phyloP scores from a whole-genome alignment of 2,797 vertebrate genomes.

The Gambelia wislizenii region DNA sequence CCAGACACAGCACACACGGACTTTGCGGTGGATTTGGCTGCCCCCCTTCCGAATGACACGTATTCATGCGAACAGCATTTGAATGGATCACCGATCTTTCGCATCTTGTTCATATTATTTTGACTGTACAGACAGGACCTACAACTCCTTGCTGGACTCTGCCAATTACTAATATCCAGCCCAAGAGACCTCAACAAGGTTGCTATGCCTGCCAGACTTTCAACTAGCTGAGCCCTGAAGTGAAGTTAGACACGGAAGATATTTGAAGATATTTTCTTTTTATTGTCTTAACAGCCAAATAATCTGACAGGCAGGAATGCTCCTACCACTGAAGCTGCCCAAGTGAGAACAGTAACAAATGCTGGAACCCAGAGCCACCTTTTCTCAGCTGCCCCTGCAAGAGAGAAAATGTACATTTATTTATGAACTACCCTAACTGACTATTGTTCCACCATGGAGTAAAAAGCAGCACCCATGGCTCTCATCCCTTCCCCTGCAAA shows the following conservation, averaged over 20 bases:
- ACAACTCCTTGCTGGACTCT: too few relatives aligned
- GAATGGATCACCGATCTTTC: too few relatives aligned
- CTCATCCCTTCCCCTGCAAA: not conserved
- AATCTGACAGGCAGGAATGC: not conserved
- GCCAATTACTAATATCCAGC: too few relatives aligned
- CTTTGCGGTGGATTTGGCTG: too few relatives aligned
- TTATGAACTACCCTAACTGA: not conserved
- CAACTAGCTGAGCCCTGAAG: not conserved
- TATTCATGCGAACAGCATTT: too few relatives aligned
- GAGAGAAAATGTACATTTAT: not conserved
- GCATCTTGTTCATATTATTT: too few relatives aligned
- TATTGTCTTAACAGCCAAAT: not conserved
- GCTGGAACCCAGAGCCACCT: not conserved
- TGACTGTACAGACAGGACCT: too few relatives aligned
- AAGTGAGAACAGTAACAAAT: not conserved
- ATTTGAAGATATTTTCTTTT: not conserved
- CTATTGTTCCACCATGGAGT: not conserved
- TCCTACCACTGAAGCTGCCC: too few relatives aligned
- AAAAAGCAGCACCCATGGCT: not conserved
- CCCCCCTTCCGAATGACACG: too few relatives aligned
- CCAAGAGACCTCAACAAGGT: not conserved
- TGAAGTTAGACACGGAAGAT: not conserved
- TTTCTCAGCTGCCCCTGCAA: not conserved
- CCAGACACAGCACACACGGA: too few relatives aligned
- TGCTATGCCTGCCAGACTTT: not conserved